phyloP scores from a whole-genome alignment of 1,140 invertebrate genomes.

The Hydropsyche tenuis region DNA sequence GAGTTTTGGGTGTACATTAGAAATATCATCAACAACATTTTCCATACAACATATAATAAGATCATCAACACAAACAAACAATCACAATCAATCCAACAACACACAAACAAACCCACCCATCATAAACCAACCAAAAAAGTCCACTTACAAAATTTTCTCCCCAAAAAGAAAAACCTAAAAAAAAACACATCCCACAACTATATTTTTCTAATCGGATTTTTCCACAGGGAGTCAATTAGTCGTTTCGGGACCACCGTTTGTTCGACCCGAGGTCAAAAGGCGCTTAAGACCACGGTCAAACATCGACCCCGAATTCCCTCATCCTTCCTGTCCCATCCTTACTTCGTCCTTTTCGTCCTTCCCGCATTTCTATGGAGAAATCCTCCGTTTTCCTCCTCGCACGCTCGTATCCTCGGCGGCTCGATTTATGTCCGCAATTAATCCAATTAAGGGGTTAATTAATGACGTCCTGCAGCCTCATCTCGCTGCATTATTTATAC shows the following conservation, averaged over 20 bases:
- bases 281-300: not conserved
- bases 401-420: slow-evolving; percentile 31
- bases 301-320: not conserved
- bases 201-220: slow-evolving; percentile 4
- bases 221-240: slow-evolving; percentile 9
- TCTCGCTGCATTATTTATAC: slow-evolving; percentile 38
- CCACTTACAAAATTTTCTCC: too few relatives aligned
- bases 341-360: not conserved
- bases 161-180: too few relatives aligned
- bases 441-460: slow-evolving; percentile 42
- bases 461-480: slow-evolving; percentile 39
- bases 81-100: too few relatives aligned
- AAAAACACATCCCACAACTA: too few relatives aligned
- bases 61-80: too few relatives aligned
- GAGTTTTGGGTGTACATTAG: too few relatives aligned
- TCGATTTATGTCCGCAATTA: slow-evolving; percentile 40
- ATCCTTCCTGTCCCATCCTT: not conserved
- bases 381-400: too few relatives aligned
- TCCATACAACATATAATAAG: too few relatives aligned
- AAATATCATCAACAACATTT: too few relatives aligned
- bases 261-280: slow-evolving; percentile 21
- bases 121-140: too few relatives aligned
- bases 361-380: too few relatives aligned
- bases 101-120: too few relatives aligned
- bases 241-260: not conserved